These are phyloP conservation scores for Arctopsyche grandis DNA, from an alignment of 1,140 invertebrate species.

Conservation along the genomic window DNA sequence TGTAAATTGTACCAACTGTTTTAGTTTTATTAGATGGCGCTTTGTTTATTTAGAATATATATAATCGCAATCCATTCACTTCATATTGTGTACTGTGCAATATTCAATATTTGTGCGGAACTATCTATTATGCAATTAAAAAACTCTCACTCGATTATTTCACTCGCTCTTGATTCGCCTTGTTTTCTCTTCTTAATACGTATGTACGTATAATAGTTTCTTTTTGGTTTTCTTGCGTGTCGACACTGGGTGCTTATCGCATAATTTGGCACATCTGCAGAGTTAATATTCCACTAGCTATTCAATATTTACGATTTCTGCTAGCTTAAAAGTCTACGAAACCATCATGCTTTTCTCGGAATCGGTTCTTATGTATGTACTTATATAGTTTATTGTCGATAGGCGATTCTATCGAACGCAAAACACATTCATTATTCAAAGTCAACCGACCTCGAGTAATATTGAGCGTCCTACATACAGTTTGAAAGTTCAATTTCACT, in stretches of 20 bases:
- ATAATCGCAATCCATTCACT: neutral
- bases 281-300: too few relatives aligned
- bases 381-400: neutral
- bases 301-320: neutral
- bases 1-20: too few relatives aligned
- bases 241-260: neutral
- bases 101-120: slow-evolving; percentile 12
- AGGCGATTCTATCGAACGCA: neutral
- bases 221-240: neutral
- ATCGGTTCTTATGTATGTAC: neutral
- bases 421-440: slow-evolving; percentile 38
- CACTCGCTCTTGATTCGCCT: neutral
- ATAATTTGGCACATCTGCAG: too few relatives aligned
- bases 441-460: slow-evolving; percentile 34
- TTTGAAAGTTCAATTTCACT: slow-evolving; percentile 40
- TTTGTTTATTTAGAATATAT: neutral
- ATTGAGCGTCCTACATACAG: slow-evolving; percentile 37
- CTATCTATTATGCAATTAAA: slow-evolving; percentile 19
- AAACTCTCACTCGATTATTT: slow-evolving; percentile 20
- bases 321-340: neutral
- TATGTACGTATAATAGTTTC: neutral
- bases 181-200: neutral
- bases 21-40: too few relatives aligned
- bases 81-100: neutral
- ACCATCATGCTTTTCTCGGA: neutral